phyloP scores from a whole-genome alignment of 1,140 invertebrate genomes.

The Aphaenogaster floridana region DNA sequence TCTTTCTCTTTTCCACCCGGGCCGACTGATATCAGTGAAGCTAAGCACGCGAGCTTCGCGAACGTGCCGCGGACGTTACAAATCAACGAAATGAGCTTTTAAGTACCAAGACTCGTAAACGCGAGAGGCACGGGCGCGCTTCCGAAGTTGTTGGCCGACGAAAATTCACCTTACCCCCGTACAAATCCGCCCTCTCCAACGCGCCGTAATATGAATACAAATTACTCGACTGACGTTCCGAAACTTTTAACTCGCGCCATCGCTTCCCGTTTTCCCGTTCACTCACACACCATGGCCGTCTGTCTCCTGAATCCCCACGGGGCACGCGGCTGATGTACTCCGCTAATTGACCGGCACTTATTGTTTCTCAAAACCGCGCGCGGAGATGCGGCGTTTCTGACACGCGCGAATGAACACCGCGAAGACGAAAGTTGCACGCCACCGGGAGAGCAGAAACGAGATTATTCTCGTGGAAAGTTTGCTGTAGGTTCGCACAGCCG shows the following conservation, averaged over 20 bases:
- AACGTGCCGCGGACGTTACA: slow-evolving; percentile 66
- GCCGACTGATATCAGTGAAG: slow-evolving; percentile 60
- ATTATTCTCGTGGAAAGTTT: slow-evolving; percentile 67
- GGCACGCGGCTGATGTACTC: slow-evolving; percentile 20
- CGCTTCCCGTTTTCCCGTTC: slow-evolving; percentile 26
- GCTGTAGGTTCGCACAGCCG: slow-evolving; percentile 46
- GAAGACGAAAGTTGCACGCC: slow-evolving; percentile 58
- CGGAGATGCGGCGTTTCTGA: slow-evolving; percentile 12
- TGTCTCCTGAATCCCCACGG: slow-evolving; percentile 2
- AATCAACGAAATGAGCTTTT: slow-evolving; percentile 71
- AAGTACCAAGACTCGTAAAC: slow-evolving; percentile 65
- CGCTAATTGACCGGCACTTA: slow-evolving; percentile 64
- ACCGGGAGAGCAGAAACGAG: slow-evolving; percentile 51
- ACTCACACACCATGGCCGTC: not conserved
- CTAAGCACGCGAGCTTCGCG: slow-evolving; percentile 65
- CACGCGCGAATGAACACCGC: slow-evolving; percentile 41
- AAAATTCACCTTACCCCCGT: slow-evolving; percentile 44
- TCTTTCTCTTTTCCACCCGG: not conserved
- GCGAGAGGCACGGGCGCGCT: slow-evolving; percentile 42
- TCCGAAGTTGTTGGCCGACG: slow-evolving; percentile 52
- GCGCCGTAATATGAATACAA: slow-evolving; percentile 68
- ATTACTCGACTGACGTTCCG: slow-evolving; percentile 48
- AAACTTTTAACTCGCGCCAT: slow-evolving; percentile 55
- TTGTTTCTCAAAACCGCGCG: slow-evolving; percentile 59
- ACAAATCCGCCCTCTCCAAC: not conserved